These are phyloP conservation scores for Trichacis sp. DNA, from an alignment of 2,888 invertebrate species.

Conservation along the genomic window DNA sequence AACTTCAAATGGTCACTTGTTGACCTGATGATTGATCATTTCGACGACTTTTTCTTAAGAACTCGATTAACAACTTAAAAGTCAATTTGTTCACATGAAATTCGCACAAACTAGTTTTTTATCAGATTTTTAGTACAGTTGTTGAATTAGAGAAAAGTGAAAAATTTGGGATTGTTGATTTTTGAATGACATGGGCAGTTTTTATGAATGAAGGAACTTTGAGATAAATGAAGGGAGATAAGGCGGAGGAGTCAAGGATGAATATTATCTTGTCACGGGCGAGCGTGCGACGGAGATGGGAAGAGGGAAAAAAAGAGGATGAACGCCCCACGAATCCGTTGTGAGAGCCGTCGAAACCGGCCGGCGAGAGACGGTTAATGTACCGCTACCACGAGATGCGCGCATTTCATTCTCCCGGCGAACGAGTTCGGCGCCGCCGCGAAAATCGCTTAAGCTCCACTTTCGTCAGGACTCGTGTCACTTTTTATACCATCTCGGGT, in stretches of 20 bases:
- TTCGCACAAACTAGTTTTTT: too few species aligned
- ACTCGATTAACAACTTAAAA: too few species aligned
- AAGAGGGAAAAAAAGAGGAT: conserved; percentile 10
- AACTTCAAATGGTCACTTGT: too few species aligned
- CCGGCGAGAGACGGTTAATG: conserved; percentile 55
- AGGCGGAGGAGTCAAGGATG: background rate
- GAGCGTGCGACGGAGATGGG: conserved; percentile 13
- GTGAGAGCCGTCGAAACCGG: conserved; percentile 41
- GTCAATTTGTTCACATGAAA: too few species aligned
- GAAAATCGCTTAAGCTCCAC: conserved; percentile 27
- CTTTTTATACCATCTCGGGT: too few species aligned
- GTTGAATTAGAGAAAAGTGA: too few species aligned
- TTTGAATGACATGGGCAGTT: background rate
- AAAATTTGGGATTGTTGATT: too few species aligned
- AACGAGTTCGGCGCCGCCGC: conserved; percentile 39
- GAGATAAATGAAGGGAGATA: conserved; percentile 5
- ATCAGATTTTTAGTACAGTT: too few species aligned
- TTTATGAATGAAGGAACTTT: background rate
- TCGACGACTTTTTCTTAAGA: too few species aligned
- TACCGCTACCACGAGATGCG: conserved; percentile 54
- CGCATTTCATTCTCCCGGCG: conserved; percentile 41
- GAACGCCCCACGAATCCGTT: conserved; percentile 6
- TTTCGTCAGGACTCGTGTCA: too few species aligned
- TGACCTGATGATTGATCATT: too few species aligned
- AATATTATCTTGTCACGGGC: conserved; percentile 4